Evolutionary conservation across 2,888 invertebrate species (phyloP), one percentile per base, ranked within the genome.

Genomic region (Pocota personata): DNA sequence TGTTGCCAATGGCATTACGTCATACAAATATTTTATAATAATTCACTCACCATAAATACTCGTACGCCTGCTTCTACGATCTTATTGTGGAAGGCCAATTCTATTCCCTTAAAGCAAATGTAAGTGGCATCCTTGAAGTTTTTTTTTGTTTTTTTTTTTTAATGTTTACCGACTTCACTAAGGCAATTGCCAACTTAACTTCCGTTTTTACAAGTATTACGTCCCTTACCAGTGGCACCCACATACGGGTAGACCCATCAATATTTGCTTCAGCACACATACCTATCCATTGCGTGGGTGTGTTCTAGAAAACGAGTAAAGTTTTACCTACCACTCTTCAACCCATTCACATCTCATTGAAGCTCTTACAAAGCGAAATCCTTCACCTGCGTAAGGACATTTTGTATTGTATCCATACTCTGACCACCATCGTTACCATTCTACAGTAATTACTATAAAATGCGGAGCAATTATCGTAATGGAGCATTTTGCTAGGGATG

Each of bases 391-490:
- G 73, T 72, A 62, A 66, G 82, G 78, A 78, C 55, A 60, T 62
- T 35, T 46, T 55, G 46, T 40, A 64, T 48, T 78, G 55, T 73
- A 21, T 62, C 73, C 60, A 21, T 32, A 19, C 50, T 67, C 58
- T 64, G 77, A 66, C 82, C 82, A 66, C 46, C 55, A 27, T 27
- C 30, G 40, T 73, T 30, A 50, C 27, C 27, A 46, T 43, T 62
- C 10, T 66, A 37, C 37, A 66, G 58, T 57, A 67, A 76, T 76
- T 76, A 76, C 66, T 50, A 58, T 67, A 62, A 83, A 83, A 79
- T 83, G 83, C 62, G 67, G 46, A 73, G 79, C 73, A 79, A 83
- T 83, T 83, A 79, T 78, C 43, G 73, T 83, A 83, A 83, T 83
- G 67, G 83, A 69, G 83, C 60, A 67, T 57, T 73, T 57, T 62